Conservation (phyloP, 1,140 invertebrate genomes). For the Meloidogyne hapla region DNA sequence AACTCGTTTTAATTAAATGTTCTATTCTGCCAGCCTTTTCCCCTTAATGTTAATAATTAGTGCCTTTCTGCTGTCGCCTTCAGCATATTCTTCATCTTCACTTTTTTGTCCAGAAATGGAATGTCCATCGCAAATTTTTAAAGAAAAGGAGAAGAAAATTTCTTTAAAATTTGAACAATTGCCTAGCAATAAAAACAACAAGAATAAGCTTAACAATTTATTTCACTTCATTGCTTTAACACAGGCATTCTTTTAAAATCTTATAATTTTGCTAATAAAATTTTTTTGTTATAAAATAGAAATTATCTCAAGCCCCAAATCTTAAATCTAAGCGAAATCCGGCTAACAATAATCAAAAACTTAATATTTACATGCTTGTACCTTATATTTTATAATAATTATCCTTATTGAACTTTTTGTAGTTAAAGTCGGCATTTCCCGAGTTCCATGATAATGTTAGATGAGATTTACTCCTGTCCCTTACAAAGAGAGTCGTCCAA, state of each 20-base stretch:
- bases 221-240: slow-evolving; percentile 17
- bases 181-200: neutral
- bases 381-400: too few relatives aligned
- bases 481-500: too few relatives aligned
- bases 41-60: neutral
- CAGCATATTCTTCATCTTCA: neutral
- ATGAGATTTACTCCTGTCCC: too few relatives aligned
- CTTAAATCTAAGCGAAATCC: too few relatives aligned
- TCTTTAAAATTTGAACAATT: neutral
- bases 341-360: too few relatives aligned
- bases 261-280: too few relatives aligned
- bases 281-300: too few relatives aligned
- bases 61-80: neutral
- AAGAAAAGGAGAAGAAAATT: neutral
- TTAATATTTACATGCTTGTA: too few relatives aligned
- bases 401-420: too few relatives aligned
- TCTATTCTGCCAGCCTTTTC: neutral
- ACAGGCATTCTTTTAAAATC: slow-evolving; percentile 16
- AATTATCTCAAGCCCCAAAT: too few relatives aligned
- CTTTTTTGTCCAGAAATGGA: neutral
- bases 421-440: too few relatives aligned
- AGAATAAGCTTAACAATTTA: neutral
- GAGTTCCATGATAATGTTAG: too few relatives aligned
- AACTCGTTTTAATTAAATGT: neutral
- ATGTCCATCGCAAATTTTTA: slow-evolving; percentile 19